These are phyloP conservation scores for Drosophila lutescens DNA, from an alignment of 2,888 invertebrate species.

Conservation along the genomic window DNA sequence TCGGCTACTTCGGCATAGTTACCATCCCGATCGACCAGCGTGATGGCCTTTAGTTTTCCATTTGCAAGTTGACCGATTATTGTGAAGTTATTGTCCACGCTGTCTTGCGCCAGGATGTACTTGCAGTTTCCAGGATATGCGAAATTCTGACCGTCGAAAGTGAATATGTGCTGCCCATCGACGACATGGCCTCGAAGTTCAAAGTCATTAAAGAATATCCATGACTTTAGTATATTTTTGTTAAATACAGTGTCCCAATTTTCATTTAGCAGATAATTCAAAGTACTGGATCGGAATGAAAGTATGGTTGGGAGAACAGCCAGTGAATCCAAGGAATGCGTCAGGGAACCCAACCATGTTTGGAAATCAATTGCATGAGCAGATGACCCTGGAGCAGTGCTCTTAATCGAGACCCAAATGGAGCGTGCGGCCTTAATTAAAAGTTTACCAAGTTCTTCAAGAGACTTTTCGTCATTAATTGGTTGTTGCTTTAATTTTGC, in stretches of 20 bases:
- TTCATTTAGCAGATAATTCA: slow-evolving; percentile 87
- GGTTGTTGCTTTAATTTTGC: slow-evolving; percentile 87
- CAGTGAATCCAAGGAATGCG: slow-evolving; percentile 83
- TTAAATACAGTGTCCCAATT: slow-evolving; percentile 86
- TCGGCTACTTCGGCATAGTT: slow-evolving; percentile 87
- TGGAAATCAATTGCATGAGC: slow-evolving; percentile 38
- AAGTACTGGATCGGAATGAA: slow-evolving; percentile 86
- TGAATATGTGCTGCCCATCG: slow-evolving; percentile 93
- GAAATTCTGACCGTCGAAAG: slow-evolving; percentile 93
- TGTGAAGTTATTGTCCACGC: slow-evolving; percentile 93
- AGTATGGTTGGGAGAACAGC: slow-evolving; percentile 86
- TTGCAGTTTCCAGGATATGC: slow-evolving; percentile 93
- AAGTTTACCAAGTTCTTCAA: slow-evolving; percentile 87
- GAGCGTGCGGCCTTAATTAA: slow-evolving; percentile 87
- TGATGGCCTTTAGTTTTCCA: slow-evolving; percentile 88
- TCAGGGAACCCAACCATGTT: slow-evolving; percentile 64
- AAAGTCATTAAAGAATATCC: slow-evolving; percentile 88
- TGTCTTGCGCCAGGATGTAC: slow-evolving; percentile 93
- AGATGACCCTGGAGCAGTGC: slow-evolving; percentile 33
- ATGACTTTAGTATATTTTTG: slow-evolving; percentile 47
- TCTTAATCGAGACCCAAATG: slow-evolving; percentile 55
- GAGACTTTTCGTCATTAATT: slow-evolving; percentile 87
- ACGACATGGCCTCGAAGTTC: slow-evolving; percentile 89
- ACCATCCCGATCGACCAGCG: slow-evolving; percentile 88
- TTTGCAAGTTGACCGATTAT: slow-evolving; percentile 89